phyloP scores from a whole-genome alignment of 2,113 vertebrate species.

The Gnathonemus longibarbis region DNA sequence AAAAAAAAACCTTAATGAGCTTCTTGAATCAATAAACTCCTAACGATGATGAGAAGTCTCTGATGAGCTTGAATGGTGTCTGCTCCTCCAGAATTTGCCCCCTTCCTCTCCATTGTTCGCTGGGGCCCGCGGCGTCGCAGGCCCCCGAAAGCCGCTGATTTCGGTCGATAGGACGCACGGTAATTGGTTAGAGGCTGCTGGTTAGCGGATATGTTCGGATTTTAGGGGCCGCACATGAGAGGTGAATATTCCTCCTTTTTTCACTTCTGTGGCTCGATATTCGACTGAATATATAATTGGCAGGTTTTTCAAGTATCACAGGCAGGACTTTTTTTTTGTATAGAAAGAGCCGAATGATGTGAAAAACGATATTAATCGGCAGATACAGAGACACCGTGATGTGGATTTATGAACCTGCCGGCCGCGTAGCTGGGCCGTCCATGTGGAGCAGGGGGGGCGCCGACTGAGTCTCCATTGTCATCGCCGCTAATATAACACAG shows the following conservation, averaged over 20 bases:
- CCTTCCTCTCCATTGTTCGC: slow-evolving; percentile 34
- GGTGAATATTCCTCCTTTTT: slow-evolving; percentile 21
- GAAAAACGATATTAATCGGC: not conserved
- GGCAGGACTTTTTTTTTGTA: not conserved
- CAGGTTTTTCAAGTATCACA: not conserved
- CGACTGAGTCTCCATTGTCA: slow-evolving; percentile 20
- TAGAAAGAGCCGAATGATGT: not conserved
- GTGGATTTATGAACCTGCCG: not conserved
- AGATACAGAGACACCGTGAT: not conserved
- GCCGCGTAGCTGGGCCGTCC: not conserved
- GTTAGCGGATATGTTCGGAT: slow-evolving; percentile 32
- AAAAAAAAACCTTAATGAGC: slow-evolving; percentile 42
- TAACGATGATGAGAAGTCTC: slow-evolving; percentile 40
- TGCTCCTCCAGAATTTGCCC: slow-evolving; percentile 28
- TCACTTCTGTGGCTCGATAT: not conserved
- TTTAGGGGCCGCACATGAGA: slow-evolving; percentile 24
- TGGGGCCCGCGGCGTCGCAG: slow-evolving; percentile 21
- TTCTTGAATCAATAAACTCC: slow-evolving; percentile 45
- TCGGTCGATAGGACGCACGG: slow-evolving; percentile 37
- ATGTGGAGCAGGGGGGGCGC: slow-evolving; percentile 5
- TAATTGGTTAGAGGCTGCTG: slow-evolving; percentile 40
- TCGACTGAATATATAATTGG: not conserved
- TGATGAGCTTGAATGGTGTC: slow-evolving; percentile 41
- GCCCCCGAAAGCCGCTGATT: slow-evolving; percentile 4
- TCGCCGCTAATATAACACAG: slow-evolving; percentile 21